These are phyloP conservation scores for Luidia sarsii DNA, from an alignment of 53 echinoderm and acorn worm genomes.

Conservation along the genomic window DNA sequence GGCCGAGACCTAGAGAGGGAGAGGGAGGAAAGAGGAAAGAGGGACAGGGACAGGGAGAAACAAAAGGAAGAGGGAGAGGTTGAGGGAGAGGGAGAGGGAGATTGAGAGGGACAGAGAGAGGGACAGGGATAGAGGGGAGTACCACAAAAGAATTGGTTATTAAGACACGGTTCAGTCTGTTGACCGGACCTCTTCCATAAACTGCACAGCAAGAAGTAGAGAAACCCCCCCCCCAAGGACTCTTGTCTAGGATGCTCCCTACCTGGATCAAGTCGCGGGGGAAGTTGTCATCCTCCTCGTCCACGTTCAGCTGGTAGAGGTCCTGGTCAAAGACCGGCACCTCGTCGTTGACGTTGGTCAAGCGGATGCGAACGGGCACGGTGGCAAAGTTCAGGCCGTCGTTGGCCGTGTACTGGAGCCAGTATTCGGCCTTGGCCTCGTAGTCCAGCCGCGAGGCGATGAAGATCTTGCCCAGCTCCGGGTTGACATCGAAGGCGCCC, in stretches of 20 bases:
- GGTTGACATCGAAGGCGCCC: conserved; percentile 80
- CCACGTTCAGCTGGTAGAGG: conserved; percentile 47
- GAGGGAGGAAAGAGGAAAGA: no score
- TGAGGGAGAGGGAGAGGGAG: no score
- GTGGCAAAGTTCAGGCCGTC: conserved; percentile 71
- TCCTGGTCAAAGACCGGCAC: conserved; percentile 64
- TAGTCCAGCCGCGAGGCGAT: conserved; percentile 83
- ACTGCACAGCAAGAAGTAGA: background rate
- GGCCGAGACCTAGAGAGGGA: conserved; percentile 83
- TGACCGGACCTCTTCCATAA: background rate
- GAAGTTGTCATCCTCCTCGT: conserved; percentile 60
- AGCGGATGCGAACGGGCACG: conserved; percentile 57
- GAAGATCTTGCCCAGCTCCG: conserved; percentile 63
- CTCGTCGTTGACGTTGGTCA: conserved; percentile 82
- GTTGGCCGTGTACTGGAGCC: conserved; percentile 76
- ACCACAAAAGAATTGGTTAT: no score
- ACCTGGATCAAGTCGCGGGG: conserved; percentile 71
- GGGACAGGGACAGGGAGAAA: no score
- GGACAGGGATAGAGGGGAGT: no score
- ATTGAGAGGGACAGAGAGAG: no score
- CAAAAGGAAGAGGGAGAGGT: no score
- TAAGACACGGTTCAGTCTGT: no score
- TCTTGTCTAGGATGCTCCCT: conserved; percentile 1
- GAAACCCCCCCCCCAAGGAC: no score
- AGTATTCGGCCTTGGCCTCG: conserved; percentile 65